phyloP scores from a whole-genome alignment of 2,888 invertebrate species.

The Lasioglossum villosulum region DNA sequence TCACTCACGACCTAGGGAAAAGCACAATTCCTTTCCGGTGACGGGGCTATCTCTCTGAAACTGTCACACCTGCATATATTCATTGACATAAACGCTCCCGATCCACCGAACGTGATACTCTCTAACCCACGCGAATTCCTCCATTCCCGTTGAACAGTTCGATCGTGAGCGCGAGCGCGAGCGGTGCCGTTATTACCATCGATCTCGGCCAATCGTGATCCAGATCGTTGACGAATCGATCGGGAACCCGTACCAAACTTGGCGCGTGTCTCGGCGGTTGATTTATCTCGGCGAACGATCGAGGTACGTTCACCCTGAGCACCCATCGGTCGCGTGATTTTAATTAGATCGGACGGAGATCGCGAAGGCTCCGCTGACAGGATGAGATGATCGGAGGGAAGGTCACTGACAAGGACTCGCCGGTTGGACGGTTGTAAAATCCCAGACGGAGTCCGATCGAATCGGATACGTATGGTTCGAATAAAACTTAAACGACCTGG shows the following conservation, averaged over 20 bases:
- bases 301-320: constrained; percentile 43
- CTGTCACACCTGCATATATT: constrained; percentile 76
- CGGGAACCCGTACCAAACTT: neutral
- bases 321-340: constrained; percentile 16
- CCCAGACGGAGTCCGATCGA: neutral
- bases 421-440: neutral
- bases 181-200: neutral
- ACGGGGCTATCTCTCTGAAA: constrained; percentile 70
- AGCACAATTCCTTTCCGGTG: constrained; percentile 67
- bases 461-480: neutral
- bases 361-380: constrained; percentile 14
- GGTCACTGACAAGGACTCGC: constrained; percentile 17
- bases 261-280: neutral
- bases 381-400: neutral
- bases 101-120: constrained; percentile 52
- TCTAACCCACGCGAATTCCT: constrained; percentile 70
- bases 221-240: neutral
- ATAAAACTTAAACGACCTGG: neutral
- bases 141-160: constrained; percentile 27
- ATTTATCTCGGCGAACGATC: neutral
- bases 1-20: constrained; percentile 50
- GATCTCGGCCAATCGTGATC: constrained; percentile 19
- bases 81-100: constrained; percentile 34
- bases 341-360: constrained; percentile 36
- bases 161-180: neutral